Evolutionary conservation across 1,140 invertebrate genomes (phyloP).

Genomic region (Calephelis virginiensis): DNA sequence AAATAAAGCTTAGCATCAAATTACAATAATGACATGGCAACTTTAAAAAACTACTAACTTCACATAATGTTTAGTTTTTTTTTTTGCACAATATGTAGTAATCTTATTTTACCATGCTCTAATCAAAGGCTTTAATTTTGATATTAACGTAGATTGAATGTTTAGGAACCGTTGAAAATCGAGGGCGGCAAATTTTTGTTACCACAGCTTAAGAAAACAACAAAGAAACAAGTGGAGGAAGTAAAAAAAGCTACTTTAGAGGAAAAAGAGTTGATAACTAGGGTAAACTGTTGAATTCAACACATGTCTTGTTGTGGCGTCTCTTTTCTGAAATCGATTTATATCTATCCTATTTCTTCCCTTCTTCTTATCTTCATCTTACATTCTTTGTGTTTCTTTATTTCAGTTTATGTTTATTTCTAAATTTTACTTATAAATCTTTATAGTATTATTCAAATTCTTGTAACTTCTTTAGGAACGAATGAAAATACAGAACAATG

Average conservation of each 20-base stretch:
- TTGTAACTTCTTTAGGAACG: slow-evolving; percentile 22
- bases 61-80: slow-evolving; percentile 32
- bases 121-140: slow-evolving; percentile 43
- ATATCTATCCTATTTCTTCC: slow-evolving; percentile 21
- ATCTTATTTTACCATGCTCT: slow-evolving; percentile 43
- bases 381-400: slow-evolving; percentile 1
- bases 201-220: slow-evolving; percentile 69
- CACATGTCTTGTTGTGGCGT: slow-evolving; percentile 31
- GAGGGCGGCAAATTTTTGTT: slow-evolving; percentile 72
- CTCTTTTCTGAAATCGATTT: slow-evolving; percentile 31
- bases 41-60: background rate
- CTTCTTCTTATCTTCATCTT: background rate
- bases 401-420: background rate
- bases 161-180: slow-evolving; percentile 65
- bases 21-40: slow-evolving; percentile 7
- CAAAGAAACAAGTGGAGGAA: slow-evolving; percentile 62
- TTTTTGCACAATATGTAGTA: slow-evolving; percentile 50
- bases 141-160: slow-evolving; percentile 56
- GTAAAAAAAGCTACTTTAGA: slow-evolving; percentile 53
- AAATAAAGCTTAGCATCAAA: slow-evolving; percentile 7
- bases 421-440: background rate
- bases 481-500: slow-evolving; percentile 13
- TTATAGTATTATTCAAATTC: slow-evolving; percentile 7
- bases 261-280: slow-evolving; percentile 75
- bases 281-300: slow-evolving; percentile 71